These are phyloP conservation scores for Nannobrachium achirus DNA, from an alignment of 2,113 vertebrate species.

Conservation along the genomic window DNA sequence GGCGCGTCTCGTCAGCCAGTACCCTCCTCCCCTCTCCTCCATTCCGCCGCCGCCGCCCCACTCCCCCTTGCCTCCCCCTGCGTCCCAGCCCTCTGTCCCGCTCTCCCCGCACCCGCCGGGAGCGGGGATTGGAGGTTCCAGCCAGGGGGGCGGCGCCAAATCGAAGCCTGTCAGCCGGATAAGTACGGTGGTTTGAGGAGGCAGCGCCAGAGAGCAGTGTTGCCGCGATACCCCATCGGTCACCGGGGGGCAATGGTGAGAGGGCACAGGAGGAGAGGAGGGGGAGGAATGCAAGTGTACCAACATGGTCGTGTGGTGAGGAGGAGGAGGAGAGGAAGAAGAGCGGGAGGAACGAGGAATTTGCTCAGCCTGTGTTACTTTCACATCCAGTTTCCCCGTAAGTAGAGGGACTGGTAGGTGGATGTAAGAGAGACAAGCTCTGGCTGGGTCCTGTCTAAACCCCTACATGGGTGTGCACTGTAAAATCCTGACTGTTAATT, in stretches of 20 bases:
- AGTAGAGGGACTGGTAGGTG: conserved; percentile 45
- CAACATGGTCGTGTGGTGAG: conserved; percentile 52
- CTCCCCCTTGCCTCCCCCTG: conserved; percentile 79
- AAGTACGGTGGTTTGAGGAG: conserved; percentile 90
- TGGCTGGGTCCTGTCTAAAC: neutral
- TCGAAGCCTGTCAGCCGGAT: conserved; percentile 89
- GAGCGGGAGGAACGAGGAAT: conserved; percentile 70
- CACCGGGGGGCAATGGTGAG: conserved; percentile 49
- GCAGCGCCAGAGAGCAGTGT: conserved; percentile 39
- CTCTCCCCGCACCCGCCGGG: conserved; percentile 78
- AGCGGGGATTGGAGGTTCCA: conserved; percentile 62
- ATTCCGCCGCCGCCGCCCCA: conserved; percentile 81
- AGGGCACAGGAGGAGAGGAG: conserved; percentile 46
- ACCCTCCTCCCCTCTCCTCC: conserved; percentile 83
- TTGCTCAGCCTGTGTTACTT: conserved; percentile 81
- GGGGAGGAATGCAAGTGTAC: conserved; percentile 41
- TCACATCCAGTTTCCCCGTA: conserved; percentile 78
- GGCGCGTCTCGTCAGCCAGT: conserved; percentile 72
- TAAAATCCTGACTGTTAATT: neutral
- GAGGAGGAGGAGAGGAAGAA: conserved; percentile 35
- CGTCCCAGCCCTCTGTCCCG: conserved; percentile 51
- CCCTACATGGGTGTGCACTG: neutral
- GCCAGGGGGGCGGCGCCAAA: conserved; percentile 83
- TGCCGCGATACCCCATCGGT: conserved; percentile 34
- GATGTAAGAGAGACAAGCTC: neutral